Base-by-base conservation (phyloP, 2,888 invertebrate species). In the Limenitis camilla region DNA sequence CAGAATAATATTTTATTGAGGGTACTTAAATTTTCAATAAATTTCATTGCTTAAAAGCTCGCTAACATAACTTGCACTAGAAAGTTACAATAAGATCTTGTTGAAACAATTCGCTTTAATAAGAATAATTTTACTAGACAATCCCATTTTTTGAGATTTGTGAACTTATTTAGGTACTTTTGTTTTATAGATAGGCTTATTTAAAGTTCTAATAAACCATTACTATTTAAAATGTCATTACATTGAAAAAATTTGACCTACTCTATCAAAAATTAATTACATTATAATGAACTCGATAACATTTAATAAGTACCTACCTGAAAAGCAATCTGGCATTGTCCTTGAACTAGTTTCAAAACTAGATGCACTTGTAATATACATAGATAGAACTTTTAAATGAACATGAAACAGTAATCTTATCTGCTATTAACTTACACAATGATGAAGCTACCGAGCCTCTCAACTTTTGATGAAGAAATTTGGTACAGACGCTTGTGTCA, bases 391-490 rank as follows among this genome's bases (percentile, higher is more conserved):
- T 36, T 10, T 36, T 35, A 19, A 19, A 19, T 36, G 9, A 36
- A 36, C 8, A 36, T 36, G 5, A 9, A 36, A 36, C 6, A 35
- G 1, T 19, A 19, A 19, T 19, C 19, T 19, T 19, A 19, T 19
- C 35, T 4, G 3, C n/a, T 36, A 10, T 36, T 36, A 10, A 36
- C 10, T 36, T 36, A 36, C 10, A 36, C 35, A 10, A 36, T 10
- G 40, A 53, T 44, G 33, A 36, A 6, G 45, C 32, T 53, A 50
- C 36, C 47, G 44, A 45, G 36, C 36, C 40, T 40, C 48, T 53
- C 55, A 49, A 53, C 50, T 60, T 60, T 60, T 60, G 60, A 61
- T 61, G 55, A 60, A 56, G 53, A 50, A 53, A 39, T 52, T 57
- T 48, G 52, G 44, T 36, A 38, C 9, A 40, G 38, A 10, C 35